Evolutionary conservation across 2,113 vertebrate species (phyloP).

Genomic region (Chloroceryle aenea): DNA sequence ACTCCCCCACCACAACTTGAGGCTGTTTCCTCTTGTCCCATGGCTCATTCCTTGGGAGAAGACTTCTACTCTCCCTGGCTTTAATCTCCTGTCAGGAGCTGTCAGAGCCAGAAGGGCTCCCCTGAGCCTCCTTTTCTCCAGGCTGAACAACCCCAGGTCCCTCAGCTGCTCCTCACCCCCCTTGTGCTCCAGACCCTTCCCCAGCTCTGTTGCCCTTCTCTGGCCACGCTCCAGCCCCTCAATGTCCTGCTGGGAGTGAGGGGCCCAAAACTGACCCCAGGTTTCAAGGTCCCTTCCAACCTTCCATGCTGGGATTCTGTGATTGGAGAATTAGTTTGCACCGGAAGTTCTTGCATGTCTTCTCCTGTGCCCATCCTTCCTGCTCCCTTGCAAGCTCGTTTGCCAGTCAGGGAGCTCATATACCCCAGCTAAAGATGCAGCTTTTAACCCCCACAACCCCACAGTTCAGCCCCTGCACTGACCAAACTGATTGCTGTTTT

Average conservation of each 20-base stretch:
- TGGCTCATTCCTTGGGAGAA: too few relatives aligned
- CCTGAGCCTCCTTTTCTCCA: not conserved
- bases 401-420: not conserved
- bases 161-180: not conserved
- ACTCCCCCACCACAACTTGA: too few relatives aligned
- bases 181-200: too few relatives aligned
- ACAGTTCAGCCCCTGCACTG: not conserved
- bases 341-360: not conserved
- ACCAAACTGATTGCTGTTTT: not conserved
- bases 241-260: too few relatives aligned
- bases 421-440: not conserved
- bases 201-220: not conserved
- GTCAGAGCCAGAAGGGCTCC: too few relatives aligned
- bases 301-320: too few relatives aligned
- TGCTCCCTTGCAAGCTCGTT: accelerated
- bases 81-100: too few relatives aligned
- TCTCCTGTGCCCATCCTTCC: not conserved
- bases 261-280: too few relatives aligned
- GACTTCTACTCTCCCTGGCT: too few relatives aligned
- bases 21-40: too few relatives aligned
- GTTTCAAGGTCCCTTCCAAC: too few relatives aligned
- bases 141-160: not conserved
- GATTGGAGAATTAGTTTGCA: not conserved
- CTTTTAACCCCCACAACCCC: not conserved
- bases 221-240: too few relatives aligned